Base-by-base conservation (phyloP, 2,113 vertebrate genomes). In the Sturnus vulgaris region DNA sequence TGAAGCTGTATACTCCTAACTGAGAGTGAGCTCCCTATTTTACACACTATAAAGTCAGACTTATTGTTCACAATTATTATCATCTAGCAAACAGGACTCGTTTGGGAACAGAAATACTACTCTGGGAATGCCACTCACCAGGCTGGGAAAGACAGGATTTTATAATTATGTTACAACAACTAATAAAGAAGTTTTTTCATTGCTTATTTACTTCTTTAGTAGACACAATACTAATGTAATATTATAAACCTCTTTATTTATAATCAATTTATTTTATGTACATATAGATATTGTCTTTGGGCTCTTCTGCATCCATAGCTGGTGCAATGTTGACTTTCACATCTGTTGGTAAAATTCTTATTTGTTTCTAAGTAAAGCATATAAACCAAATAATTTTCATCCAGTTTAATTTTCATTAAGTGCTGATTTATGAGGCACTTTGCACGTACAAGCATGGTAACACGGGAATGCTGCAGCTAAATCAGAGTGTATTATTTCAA, bases 371-470 rank as follows among this genome's bases (percentile, higher is more conserved):
- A 90, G 76, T 4, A 77, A 61, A 57, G 24, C 3, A 35, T 28
- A 27, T 12, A 44, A 86, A 77, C 40, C 65, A 49, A 83, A 55
- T 63, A n/a, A 5, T 77, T 90, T 86, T 71, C 10, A 71, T 55
- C 5, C 37, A 71, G 33, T 57, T 89, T 78, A 56, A 63, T 93
- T 84, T 91, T 82, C 52, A 86, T 84, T 83, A 65, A 60, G 21
- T 18, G 8, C 13, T 60, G 30, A 15, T 76, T 92, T 79, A 57
- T 37, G 64, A 46, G 20, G 57, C 31, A 89, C 30, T 9, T 28
- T 76, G 50, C 53, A 89, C 57, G 46, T 84, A 61, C 25, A 76
- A 68, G 37, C 46, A 40, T 10, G 71, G 47, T 37, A 70, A 92
- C 22, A 11, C 17, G 22, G 24, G 33, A 89, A 75, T 19, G n/a